Conservation (phyloP, 2,113 vertebrate genomes). For the Plecotus auritus region DNA sequence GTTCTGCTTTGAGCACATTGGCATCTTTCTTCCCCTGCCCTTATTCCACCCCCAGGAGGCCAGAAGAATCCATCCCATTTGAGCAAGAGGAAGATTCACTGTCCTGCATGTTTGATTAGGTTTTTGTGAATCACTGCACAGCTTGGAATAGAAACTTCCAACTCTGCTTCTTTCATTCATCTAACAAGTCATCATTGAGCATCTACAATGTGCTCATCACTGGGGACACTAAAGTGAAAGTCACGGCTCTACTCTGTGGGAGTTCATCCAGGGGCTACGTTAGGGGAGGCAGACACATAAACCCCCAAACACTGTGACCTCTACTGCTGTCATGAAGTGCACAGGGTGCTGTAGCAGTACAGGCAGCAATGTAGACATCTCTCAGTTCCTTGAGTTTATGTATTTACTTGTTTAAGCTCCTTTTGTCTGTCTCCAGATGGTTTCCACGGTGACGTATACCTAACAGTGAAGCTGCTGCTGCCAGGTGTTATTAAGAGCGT, state of each 20-base stretch:
- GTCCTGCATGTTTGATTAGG: background rate
- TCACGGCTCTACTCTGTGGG: background rate
- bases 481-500: conserved; percentile 96
- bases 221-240: background rate
- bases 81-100: background rate
- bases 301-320: background rate
- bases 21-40: background rate
- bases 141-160: background rate
- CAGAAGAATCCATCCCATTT: background rate
- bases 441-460: conserved; percentile 93
- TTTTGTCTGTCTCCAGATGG: conserved; percentile 84
- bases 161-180: background rate
- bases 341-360: background rate
- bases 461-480: conserved; percentile 95
- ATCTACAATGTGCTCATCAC: background rate
- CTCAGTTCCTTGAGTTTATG: background rate
- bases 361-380: background rate
- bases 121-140: background rate
- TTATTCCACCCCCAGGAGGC: background rate
- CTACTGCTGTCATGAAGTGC: accelerated
- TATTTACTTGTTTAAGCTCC: conserved; percentile 14
- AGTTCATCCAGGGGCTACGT: background rate
- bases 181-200: background rate
- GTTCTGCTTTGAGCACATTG: background rate
- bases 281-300: background rate